Evolutionary conservation across 2,797 vertebrate species (phyloP).

Genomic region (Salarias fasciatus): DNA sequence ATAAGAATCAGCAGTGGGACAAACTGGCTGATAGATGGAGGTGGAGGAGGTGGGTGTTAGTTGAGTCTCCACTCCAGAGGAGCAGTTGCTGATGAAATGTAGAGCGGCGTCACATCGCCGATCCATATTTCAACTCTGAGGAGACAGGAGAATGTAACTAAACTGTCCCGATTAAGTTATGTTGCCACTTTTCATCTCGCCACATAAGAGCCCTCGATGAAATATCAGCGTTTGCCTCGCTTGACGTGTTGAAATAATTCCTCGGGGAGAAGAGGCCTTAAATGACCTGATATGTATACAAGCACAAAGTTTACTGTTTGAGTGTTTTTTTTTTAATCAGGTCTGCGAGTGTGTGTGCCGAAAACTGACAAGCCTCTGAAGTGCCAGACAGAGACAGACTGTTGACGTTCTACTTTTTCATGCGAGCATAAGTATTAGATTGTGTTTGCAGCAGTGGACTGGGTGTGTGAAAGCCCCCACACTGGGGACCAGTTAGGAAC

Average conservation of each 20-base stretch:
- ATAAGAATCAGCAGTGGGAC: not conserved
- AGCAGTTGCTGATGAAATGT: slow-evolving; percentile 18
- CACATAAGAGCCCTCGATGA: slow-evolving; percentile 30
- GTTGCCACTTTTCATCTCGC: slow-evolving; percentile 27
- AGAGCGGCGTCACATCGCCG: slow-evolving; percentile 1
- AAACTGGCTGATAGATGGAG: slow-evolving; percentile 1
- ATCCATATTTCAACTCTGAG: slow-evolving; percentile 40
- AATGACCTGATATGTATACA: not conserved
- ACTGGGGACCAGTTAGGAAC: slow-evolving; percentile 72
- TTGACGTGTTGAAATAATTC: slow-evolving; percentile 41
- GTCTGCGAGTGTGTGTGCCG: not conserved
- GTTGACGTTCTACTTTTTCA: slow-evolving; percentile 3
- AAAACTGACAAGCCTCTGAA: slow-evolving; percentile 4
- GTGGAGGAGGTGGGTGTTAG: slow-evolving; percentile 1
- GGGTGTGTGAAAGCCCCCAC: slow-evolving; percentile 52
- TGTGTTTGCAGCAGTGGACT: slow-evolving; percentile 24
- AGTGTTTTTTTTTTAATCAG: slow-evolving; percentile 8
- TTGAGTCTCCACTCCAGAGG: not conserved
- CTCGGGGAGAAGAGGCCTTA: slow-evolving; percentile 16
- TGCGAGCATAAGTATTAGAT: not conserved
- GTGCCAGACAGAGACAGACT: not conserved
- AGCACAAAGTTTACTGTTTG: not conserved
- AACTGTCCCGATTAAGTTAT: slow-evolving; percentile 38
- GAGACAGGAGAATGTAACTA: slow-evolving; percentile 48
- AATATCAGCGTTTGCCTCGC: slow-evolving; percentile 36